A percentile compares a stretch with the other conserved stretches of the same genome.
Evolutionary conservation across 1,140 invertebrate species (phyloP).

Genomic region (Archegozetes longisetosus): DNA sequence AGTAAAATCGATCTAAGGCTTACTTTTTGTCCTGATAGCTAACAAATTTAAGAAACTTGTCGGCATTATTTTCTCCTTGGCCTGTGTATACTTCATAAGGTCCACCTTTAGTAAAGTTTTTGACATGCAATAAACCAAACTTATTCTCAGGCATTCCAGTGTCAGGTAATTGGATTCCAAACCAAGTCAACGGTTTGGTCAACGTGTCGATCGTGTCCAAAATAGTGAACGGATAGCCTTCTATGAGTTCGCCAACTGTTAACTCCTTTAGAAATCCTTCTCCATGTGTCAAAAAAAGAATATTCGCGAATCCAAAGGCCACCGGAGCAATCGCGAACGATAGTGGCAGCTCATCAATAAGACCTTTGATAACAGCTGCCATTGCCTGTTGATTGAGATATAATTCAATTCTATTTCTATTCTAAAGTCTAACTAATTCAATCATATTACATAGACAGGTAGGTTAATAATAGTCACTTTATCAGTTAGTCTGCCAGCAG

Average conservation of each 20-base stretch:
- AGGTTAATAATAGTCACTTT: constrained; percentile 1
- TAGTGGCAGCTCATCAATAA: constrained; percentile 1
- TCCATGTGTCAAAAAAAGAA: background rate
- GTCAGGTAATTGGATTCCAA: constrained; percentile 7
- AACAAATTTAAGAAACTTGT: constrained; percentile 1
- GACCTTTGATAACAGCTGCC: background rate
- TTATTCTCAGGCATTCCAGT: constrained; percentile 17
- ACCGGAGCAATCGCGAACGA: background rate
- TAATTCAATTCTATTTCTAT: background rate
- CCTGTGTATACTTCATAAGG: constrained; percentile 18
- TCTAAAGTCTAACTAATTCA: background rate
- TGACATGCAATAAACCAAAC: constrained; percentile 15
- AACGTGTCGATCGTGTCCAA: constrained; percentile 15
- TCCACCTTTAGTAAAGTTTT: constrained; percentile 14
- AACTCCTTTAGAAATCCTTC: constrained; percentile 10
- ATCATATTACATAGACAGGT: constrained; percentile 12
- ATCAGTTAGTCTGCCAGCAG: background rate
- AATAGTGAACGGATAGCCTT: constrained; percentile 9
- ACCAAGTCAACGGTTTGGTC: background rate
- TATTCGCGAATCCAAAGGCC: background rate
- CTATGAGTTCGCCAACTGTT: constrained; percentile 9
- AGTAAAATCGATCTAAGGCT: too few relatives aligned
- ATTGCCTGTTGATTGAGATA: background rate
- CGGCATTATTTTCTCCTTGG: background rate
- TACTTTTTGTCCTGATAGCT: constrained; percentile 1